Evolutionary conservation across 2,113 vertebrate species (phyloP).

Genomic region (Dasyornis broadbenti): DNA sequence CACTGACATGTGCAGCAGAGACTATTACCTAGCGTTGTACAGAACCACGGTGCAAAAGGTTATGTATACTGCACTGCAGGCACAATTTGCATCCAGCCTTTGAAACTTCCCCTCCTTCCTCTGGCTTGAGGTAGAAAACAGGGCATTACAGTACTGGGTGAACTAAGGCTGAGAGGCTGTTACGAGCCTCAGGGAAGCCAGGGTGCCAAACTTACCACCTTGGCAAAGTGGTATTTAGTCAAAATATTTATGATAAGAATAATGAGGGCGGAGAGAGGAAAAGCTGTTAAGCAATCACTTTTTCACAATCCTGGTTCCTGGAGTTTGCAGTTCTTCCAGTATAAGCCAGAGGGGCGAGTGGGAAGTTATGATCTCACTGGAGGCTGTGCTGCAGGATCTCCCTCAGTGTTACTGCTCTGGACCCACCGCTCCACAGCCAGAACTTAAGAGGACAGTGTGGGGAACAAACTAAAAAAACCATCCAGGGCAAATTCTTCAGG

Average conservation of each 20-base stretch:
- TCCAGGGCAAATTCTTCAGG: not conserved
- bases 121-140: not conserved
- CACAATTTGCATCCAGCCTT: not conserved
- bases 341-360: not conserved
- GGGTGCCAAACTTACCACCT: not conserved
- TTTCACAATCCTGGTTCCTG: not conserved
- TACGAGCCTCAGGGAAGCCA: not conserved
- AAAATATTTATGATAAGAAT: not conserved
- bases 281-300: not conserved
- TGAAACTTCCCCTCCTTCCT: not conserved
- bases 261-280: not conserved
- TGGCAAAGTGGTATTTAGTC: not conserved
- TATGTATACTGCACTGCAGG: not conserved
- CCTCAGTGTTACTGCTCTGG: not conserved
- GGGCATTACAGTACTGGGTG: not conserved
- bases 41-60: not conserved
- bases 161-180: not conserved
- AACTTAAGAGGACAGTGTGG: accelerated
- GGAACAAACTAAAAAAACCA: not conserved
- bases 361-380: not conserved
- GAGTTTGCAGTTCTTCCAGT: not conserved
- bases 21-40: not conserved
- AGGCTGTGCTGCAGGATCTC: not conserved
- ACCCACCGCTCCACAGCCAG: not conserved
- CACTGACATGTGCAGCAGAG: not conserved